Evolutionary conservation across 2,888 invertebrate species (phyloP), one percentile per base, ranked within the genome.

Genomic region (Busseola fusca): DNA sequence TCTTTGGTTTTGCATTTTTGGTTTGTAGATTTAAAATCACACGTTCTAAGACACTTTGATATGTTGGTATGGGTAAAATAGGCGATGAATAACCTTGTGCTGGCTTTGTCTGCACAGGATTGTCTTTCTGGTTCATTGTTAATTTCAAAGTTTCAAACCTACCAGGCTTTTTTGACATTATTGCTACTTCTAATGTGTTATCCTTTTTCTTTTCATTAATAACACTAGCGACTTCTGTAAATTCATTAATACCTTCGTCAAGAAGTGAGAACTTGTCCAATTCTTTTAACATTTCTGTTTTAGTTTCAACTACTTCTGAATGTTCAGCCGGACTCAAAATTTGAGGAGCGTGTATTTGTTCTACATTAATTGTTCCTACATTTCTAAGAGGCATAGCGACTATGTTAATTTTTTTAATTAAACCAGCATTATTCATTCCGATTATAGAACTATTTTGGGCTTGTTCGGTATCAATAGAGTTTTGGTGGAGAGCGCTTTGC

Each of bases 61-160:
- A 92, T 2, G 91, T 88, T 3, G 91, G 90, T 82, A 93, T 93
- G 0, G 93, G 93, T 56, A 93, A 86, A 71, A 93, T 91, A 2
- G 93, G 89, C 3, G 92, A 87, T 0, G 93, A 93, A 81, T 94
- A 93, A 27, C 84, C 87, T 30, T 74, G 80, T 50, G 34, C 21
- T 66, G 54, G 48, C 9, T 69, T 64, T 30, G 27, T 62, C 60
- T 57, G 30, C n/a, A 14, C 12, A 27, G 1, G 21, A 16, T 45
- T n/a, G 1, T 42, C 60, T 16, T 50, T 80, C 1, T 69, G 34
- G 16, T 78, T 59, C 37, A 62, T 45, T 14, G 66, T 57, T 27
- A 73, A 37, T 27, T 64, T 54, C 12, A 66, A 50, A 50, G 62
- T 37, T 57, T 68, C 76, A 52, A 59, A 59, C 1, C 12, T 42